These are phyloP conservation scores for Gryllus bimaculatus DNA, from an alignment of 1,140 invertebrate species.

Conservation along the genomic window DNA sequence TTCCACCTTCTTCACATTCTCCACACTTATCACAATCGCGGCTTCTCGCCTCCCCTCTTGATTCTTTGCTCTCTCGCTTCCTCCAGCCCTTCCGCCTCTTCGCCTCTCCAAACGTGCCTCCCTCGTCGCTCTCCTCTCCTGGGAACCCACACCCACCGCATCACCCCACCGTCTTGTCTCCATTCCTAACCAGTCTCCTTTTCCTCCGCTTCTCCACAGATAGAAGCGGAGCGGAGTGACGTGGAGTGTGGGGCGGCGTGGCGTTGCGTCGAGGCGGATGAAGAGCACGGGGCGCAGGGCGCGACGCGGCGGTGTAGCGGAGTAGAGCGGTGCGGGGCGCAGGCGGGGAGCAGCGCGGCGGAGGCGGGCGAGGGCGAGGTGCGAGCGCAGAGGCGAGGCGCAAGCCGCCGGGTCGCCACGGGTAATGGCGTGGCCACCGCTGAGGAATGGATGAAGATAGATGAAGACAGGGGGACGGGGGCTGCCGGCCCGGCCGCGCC, in stretches of 20 bases:
- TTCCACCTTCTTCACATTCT: no score
- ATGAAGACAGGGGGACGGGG: not conserved
- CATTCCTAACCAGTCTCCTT: not conserved
- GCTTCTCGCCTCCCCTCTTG: no score
- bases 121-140: no score
- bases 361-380: not conserved
- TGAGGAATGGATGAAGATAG: not conserved
- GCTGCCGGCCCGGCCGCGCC: no score
- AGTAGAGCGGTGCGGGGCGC: no score
- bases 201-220: not conserved
- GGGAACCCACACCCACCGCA: no score
- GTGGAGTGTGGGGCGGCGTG: not conserved
- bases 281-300: not conserved
- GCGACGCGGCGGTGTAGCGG: not conserved
- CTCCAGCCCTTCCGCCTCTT: no score
- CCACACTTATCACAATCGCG: no score
- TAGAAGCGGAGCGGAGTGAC: not conserved
- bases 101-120: no score
- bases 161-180: no score
- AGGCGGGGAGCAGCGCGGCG: not conserved
- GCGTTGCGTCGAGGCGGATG: not conserved
- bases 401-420: no score
- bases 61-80: no score
- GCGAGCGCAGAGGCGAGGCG: not conserved
- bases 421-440: conserved; percentile 2